A percentile compares a stretch with the other conserved stretches of the same genome.
Conservation (phyloP, 2,888 invertebrate genomes). For the Neoaliturus tenellus region DNA sequence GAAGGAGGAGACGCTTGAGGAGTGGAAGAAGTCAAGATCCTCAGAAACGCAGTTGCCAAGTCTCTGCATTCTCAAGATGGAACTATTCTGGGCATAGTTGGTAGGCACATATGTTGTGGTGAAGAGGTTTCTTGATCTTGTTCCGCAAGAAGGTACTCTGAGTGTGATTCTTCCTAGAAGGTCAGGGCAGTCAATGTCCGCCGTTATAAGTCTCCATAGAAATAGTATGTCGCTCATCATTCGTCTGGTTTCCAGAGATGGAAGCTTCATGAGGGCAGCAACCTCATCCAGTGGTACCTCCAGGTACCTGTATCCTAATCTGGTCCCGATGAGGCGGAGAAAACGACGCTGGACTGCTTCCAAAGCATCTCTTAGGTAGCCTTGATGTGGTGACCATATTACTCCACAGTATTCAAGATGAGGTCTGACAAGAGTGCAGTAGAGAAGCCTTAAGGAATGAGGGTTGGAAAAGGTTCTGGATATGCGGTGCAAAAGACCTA, state of each 20-base stretch:
- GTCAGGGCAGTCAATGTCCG: neutral
- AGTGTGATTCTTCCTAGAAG: neutral
- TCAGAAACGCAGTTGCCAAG: neutral
- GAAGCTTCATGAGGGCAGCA: neutral
- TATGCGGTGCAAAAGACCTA: neutral
- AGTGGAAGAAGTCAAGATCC: neutral
- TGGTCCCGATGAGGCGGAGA: neutral
- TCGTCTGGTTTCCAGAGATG: neutral
- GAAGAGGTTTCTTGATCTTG: neutral
- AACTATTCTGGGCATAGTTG: neutral
- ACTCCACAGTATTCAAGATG: neutral
- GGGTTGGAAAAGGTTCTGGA: too few relatives aligned
- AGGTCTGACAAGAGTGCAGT: neutral
- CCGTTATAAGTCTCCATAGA: neutral
- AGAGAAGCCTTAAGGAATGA: neutral
- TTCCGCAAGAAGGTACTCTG: neutral
- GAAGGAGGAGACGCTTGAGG: neutral
- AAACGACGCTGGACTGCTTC: neutral
- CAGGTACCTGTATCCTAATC: neutral
- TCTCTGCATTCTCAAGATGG: neutral
- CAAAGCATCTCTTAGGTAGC: neutral
- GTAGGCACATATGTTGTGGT: neutral
- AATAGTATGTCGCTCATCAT: neutral
- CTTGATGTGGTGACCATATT: constrained; percentile 2
- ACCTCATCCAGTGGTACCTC: neutral